phyloP scores from a whole-genome alignment of 2,888 invertebrate genomes.

The Epirrhoe tristata region DNA sequence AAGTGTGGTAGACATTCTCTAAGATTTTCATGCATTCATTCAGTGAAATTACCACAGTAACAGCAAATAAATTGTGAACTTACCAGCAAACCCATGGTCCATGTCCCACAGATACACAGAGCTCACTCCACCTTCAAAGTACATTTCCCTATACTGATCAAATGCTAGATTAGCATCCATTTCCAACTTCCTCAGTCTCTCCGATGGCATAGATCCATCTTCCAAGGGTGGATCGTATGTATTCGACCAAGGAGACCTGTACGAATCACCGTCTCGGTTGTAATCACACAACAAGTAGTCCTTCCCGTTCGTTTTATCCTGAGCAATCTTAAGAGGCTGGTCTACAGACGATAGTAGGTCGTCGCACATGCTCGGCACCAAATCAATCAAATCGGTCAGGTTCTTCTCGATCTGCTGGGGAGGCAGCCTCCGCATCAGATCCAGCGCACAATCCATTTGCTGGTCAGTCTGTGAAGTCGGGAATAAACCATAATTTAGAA shows the following conservation, averaged over 20 bases:
- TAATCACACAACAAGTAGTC: slow-evolving; percentile 99
- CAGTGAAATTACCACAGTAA: background rate
- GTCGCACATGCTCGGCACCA: slow-evolving; percentile 98
- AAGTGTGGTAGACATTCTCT: no score
- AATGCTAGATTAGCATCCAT: slow-evolving; percentile 99
- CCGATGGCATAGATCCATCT: slow-evolving; percentile 99
- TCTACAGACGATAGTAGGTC: slow-evolving; percentile 98
- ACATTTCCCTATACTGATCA: slow-evolving; percentile 99
- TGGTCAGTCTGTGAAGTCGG: slow-evolving; percentile 91
- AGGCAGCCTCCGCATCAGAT: slow-evolving; percentile 99
- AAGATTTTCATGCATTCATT: no score
- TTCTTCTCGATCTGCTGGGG: slow-evolving; percentile 99
- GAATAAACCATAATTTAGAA: slow-evolving; percentile 54
- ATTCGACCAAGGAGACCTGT: slow-evolving; percentile 99
- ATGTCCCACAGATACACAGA: slow-evolving; percentile 99
- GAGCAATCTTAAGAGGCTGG: slow-evolving; percentile 98
- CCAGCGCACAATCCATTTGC: slow-evolving; percentile 99
- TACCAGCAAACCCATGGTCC: slow-evolving; percentile 98
- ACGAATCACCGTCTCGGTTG: slow-evolving; percentile 99
- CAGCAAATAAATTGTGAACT: slow-evolving; percentile 19
- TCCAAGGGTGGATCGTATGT: slow-evolving; percentile 98
- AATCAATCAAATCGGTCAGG: slow-evolving; percentile 97
- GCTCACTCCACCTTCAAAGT: slow-evolving; percentile 99
- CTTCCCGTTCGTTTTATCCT: slow-evolving; percentile 97
- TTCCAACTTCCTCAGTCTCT: slow-evolving; percentile 97